Conservation (phyloP, 2,113 vertebrate species). For the Patagioenas fasciata region DNA sequence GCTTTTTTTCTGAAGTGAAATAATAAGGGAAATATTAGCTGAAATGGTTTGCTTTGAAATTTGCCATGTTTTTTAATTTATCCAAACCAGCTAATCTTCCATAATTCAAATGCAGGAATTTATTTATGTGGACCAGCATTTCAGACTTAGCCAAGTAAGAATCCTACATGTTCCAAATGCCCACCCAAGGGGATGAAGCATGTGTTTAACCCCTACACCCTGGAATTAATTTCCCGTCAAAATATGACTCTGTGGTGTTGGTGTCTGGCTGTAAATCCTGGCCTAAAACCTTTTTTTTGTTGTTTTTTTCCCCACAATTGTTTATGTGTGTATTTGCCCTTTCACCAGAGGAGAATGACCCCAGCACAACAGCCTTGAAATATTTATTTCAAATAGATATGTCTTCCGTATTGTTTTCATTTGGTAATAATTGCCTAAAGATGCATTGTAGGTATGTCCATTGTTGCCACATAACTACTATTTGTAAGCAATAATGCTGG, state of each 20-base stretch:
- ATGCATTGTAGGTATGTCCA: not conserved
- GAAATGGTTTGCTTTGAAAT: not conserved
- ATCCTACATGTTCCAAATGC: not conserved
- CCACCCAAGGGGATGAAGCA: conserved; percentile 33
- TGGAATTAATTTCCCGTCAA: conserved; percentile 49
- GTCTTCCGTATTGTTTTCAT: not conserved
- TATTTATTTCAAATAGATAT: not conserved
- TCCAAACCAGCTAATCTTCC: not conserved
- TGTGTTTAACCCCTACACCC: not conserved
- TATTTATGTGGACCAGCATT: not conserved
- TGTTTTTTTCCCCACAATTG: not conserved
- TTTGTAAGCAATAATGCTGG: not conserved
- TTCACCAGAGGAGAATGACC: not conserved
- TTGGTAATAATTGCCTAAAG: not conserved
- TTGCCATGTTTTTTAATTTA: not conserved
- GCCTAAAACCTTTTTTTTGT: not conserved
- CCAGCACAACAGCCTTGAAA: not conserved
- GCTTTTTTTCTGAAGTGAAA: not conserved
- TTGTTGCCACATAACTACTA: not conserved
- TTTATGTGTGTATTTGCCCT: conserved; percentile 4
- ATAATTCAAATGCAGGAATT: not conserved
- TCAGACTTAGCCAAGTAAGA: not conserved
- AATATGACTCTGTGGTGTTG: not conserved
- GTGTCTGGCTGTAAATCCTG: conserved; percentile 18
- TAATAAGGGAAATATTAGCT: not conserved